Evolutionary conservation across 2,797 vertebrate species (phyloP), one percentile per base, ranked within the genome.

Genomic region (Balearica regulorum): DNA sequence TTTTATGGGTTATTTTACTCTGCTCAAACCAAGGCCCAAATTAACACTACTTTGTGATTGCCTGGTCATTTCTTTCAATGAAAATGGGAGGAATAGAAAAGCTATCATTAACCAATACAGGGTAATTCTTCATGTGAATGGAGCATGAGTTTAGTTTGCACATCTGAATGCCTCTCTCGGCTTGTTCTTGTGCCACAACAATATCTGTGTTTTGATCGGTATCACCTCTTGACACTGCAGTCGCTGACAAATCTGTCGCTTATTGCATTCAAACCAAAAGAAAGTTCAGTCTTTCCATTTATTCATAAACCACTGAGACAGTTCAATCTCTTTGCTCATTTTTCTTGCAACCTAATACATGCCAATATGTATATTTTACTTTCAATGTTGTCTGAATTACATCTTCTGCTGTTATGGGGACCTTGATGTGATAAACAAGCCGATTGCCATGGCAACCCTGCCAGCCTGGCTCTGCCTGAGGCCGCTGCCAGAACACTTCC

Each of bases 361-460:
- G 9, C 49, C 49, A 71, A 39, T 71, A 49, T 5, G 37, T 80
- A 66, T 53, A 57, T 54, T 91, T 87, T 82, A 66, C 35, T 81
- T 94, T n/a, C 64, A 73, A 9, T 69, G 60, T 44, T 85, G 55
- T 82, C 72, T 62, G 55, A 95, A 93, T 95, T 94, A 76, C 18
- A 64, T 65, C 57, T 87, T 86, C 86, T 62, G 29, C 68, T 87
- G 28, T 93, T 96, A 93, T 4, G 1, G 48, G 61, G 51, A 72
- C 62, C 73, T 72, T 93, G 86, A 93, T 91, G 81, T 82, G 84
- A 94, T 95, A 91, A 96, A 96, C 77, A 90, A 83, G 48, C 53
- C 65, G 46, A 92, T 93, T 96, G 71, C 82, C 93, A 96, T 96
- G 90, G 90, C 86, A 97, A 94, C 94, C 51, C 55, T 85, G 46